Percentiles rank a stretch among this genome's conserved stretches.
phyloP scores from a whole-genome alignment of 92 coral and sea anemone species.

The Blastomussa wellsi region DNA sequence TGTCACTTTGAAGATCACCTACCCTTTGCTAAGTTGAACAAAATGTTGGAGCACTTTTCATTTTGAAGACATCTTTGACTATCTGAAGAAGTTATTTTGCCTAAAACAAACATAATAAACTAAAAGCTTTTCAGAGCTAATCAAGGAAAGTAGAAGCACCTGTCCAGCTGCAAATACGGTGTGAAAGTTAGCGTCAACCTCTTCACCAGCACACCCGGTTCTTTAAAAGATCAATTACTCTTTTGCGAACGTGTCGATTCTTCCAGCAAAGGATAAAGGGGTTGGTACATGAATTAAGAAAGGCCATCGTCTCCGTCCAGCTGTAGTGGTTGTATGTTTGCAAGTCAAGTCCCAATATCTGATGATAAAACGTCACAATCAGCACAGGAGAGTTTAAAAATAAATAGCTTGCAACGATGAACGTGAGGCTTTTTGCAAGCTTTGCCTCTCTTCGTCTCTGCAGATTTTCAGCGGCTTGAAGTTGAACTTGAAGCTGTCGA shows the following conservation, averaged over 20 bases:
- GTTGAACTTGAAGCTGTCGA: not conserved
- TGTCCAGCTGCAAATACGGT: conserved; percentile 49
- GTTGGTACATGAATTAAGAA: conserved; percentile 61
- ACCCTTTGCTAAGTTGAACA: too few species aligned
- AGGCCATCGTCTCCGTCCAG: conserved; percentile 73
- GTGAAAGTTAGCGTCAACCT: not conserved
- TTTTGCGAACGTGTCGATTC: conserved; percentile 50
- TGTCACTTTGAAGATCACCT: too few species aligned
- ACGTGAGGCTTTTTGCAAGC: conserved; percentile 39
- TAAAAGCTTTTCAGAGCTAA: conserved; percentile 58
- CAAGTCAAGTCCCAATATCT: conserved; percentile 23
- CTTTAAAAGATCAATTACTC: conserved; percentile 8
- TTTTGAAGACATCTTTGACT: not conserved
- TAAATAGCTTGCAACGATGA: conserved; percentile 56
- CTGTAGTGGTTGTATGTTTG: conserved; percentile 48
- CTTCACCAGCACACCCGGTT: not conserved
- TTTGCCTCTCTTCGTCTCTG: conserved; percentile 28
- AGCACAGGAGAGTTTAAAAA: conserved; percentile 19
- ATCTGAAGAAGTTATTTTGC: conserved; percentile 53
- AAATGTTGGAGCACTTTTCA: too few species aligned
- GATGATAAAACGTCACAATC: conserved; percentile 11
- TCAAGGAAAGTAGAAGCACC: conserved; percentile 63
- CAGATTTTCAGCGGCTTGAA: not conserved
- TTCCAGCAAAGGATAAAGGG: conserved; percentile 72
- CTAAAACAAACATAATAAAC: conserved; percentile 63